Base-by-base conservation (phyloP, 2,888 invertebrate genomes). In the Tachystola acroxantha region DNA sequence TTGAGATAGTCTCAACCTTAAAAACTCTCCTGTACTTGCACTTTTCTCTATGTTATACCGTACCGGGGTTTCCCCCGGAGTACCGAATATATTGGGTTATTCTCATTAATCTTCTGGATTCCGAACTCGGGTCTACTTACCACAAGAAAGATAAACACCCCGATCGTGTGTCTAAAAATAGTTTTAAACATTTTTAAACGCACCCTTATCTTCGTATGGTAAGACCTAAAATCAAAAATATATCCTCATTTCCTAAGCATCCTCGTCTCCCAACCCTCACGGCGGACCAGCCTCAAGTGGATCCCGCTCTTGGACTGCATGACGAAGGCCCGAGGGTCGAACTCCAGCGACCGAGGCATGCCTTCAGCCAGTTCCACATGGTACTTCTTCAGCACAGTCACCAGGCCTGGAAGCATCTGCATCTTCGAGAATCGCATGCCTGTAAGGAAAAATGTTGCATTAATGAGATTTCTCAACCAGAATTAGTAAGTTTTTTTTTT, bases 341-440 rank as follows among this genome's bases (percentile, higher is more conserved):
- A 43, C n/a, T 37, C 30, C 7, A 62, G 10, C 0, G 29, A 43
- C 0, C 28, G 25, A 0, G 67, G 55, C 45, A 59, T 68, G 4
- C 53, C 66, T 0, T 48, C 53, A 0, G 66, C 64, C 7, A 71
- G 36, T 14, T 58, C 57, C 43, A 73, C 42, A 12, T 43, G 41
- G 43, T 61, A 73, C 32, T 65, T 67, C 53, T 61, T 71, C 43
- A 77, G 46, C 10, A 74, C 30, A 1, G 66, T 64, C 22, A 72
- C 41, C 26, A 75, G 37, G 0, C 64, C 70, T 0, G 72, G 52
- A n/a, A 65, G 16, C 35, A 67, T 53, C 42, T 70, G 66, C 74
- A 77, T 72, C 45, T 61, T 65, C 1, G 72, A 59, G 36, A 77
- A 69, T 1, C 73, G 52, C 50, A 62, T 57, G 6, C 77, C 77